Conservation (phyloP, 2,113 vertebrate genomes). For the Corydoras maculifer region DNA sequence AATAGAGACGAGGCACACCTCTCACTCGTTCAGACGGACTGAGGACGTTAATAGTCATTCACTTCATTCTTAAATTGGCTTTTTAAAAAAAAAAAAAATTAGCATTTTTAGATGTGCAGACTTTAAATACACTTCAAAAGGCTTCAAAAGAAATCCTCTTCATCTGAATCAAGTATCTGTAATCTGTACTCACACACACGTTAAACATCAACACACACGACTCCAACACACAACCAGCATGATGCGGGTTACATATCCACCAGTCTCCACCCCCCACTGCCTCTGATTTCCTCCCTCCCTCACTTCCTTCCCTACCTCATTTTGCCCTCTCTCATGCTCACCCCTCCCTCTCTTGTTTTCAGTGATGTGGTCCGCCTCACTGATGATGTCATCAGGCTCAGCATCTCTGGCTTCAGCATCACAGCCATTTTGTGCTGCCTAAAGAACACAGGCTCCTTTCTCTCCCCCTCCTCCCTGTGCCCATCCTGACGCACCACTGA, state of each 20-base stretch:
- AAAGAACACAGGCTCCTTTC: conserved; percentile 19
- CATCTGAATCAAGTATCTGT: no score
- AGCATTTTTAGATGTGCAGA: no score
- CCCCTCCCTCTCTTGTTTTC: conserved; percentile 5
- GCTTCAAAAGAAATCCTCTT: no score
- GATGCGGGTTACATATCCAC: background rate
- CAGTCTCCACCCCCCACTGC: background rate
- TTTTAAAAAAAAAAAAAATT: no score
- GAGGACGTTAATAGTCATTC: no score
- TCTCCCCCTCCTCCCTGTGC: conserved; percentile 18
- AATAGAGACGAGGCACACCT: no score
- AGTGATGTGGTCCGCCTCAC: conserved; percentile 45
- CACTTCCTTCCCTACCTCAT: conserved; percentile 15
- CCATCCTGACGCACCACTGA: conserved; percentile 53
- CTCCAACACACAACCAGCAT: background rate
- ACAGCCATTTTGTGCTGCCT: conserved; percentile 58
- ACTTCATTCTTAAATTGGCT: no score
- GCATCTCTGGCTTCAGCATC: conserved; percentile 53
- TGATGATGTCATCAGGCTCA: conserved; percentile 67
- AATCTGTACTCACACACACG: background rate
- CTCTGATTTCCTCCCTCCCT: background rate
- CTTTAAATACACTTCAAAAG: no score
- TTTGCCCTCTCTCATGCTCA: no score
- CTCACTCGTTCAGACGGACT: no score
- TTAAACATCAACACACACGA: conserved; percentile 4